Evolutionary conservation across 1,140 invertebrate genomes (phyloP), one percentile per base, ranked within the genome.

Genomic region (Eueides isabella): DNA sequence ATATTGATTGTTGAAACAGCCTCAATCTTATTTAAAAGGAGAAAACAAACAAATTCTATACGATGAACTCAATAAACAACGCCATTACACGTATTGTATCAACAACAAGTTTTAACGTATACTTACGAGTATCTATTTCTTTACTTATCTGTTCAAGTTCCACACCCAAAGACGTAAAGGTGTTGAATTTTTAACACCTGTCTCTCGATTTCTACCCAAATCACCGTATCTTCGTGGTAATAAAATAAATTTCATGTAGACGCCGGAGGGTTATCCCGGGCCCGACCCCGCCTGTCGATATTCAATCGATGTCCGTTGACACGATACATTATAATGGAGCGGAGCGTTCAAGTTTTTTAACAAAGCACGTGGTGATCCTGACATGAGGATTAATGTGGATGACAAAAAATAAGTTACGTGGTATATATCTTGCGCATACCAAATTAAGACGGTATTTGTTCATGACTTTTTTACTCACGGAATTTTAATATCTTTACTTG

Each of bases 171-270:
- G 80, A 86, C 71, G 71, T 84, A 90, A 90, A 92, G 87, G 90
- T 92, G 89, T 92, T 88, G 84, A 87, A 88, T 89, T 92, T 84
- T 92, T 92, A 88, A 92, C 89, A 92, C 91, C 91, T 92, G 91
- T 92, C 89, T 85, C 82, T 86, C 81, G 83, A 88, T 89, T 91
- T 88, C 86, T 80, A 89, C 78, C 85, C 89, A 88, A 91, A 92
- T 91, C 88, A 87, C 86, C 84, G 88, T 92, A 92, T 91, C 89
- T 90, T 82, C 83, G 85, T 81, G 80, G 91, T 86, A 90, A 92
- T 92, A 92, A 92, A 92, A 92, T 92, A 92, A 92, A 91, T 92
- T 90, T 88, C 80, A 76, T 90, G 86, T 88, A 85, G 88, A 87
- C 89, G 89, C 88, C 88, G 80, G 82, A 92, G 89, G 88, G 88